phyloP scores from a whole-genome alignment of 1,140 invertebrate species.

The Chironomus striatipennis region DNA sequence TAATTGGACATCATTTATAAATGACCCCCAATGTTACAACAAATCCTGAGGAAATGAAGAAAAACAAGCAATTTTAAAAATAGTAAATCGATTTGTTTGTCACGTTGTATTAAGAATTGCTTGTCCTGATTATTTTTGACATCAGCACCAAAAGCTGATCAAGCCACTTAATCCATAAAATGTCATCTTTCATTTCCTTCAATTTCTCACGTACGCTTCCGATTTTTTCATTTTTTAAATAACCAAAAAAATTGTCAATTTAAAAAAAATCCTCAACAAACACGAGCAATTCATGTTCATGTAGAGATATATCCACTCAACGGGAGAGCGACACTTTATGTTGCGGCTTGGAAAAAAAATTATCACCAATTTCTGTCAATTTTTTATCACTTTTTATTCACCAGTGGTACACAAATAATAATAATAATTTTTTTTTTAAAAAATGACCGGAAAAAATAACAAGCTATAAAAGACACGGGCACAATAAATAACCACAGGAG shows the following conservation, averaged over 20 bases:
- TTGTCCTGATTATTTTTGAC: too few relatives aligned
- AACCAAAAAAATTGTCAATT: neutral
- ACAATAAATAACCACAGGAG: conserved; percentile 4
- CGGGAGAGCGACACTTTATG: neutral
- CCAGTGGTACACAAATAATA: neutral
- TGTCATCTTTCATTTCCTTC: neutral
- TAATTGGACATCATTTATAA: too few relatives aligned
- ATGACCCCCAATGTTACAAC: too few relatives aligned
- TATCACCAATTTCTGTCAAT: conserved; percentile 13
- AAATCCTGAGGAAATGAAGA: too few relatives aligned
- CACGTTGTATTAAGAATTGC: too few relatives aligned
- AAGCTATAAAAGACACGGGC: neutral
- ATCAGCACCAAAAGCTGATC: too few relatives aligned
- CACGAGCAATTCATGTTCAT: too few relatives aligned
- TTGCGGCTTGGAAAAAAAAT: conserved; percentile 2
- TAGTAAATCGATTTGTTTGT: too few relatives aligned
- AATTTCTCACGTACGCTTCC: neutral
- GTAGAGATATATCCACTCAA: neutral
- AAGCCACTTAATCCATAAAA: too few relatives aligned
- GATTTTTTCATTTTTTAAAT: neutral
- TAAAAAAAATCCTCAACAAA: neutral
- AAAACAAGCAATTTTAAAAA: too few relatives aligned
- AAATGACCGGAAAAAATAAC: neutral
- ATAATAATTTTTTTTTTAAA: neutral
- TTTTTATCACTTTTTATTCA: neutral